Base-by-base conservation (phyloP, 2,113 vertebrate genomes). In the Donacobius atricapilla region DNA sequence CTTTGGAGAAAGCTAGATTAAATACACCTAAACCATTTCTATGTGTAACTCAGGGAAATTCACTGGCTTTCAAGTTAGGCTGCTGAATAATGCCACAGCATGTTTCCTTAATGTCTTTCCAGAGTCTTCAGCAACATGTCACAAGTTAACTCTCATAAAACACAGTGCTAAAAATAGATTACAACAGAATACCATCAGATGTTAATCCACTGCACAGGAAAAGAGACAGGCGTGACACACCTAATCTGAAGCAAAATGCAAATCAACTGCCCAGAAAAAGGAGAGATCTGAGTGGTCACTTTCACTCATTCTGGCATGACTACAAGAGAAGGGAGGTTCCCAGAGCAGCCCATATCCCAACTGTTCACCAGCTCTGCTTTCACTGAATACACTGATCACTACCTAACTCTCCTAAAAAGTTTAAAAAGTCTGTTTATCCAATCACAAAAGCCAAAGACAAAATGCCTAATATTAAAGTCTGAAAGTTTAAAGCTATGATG, bases 111-210 rank as follows among this genome's bases (percentile, higher is more conserved):
- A 65, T 25, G n/a, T 11, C 17, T 15, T 61, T 56, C 25, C 17
- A 82, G 12, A 66, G 22, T 53, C 21, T 68, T 68, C 28, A 60
- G 22, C 35, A n/a, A 68, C 10, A 21, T 8, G 22, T 19, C 53
- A 48, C 0, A 2, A 48, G 10, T 15, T 25, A 78, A 82, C 17
- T 39, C 45, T 75, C 1, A 0, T 33, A 58, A 78, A 72, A 80
- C 2, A 64, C 2, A 27, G 5, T 1, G 7, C 19, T 68, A 45
- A 22, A 79, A 60, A 71, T 3, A 15, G 18, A 78, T 58, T 54
- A 42, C 2, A 63, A 15, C 6, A 3, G 27, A 28, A 23, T 24
- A 82, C 4, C 10, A 65, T 73, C 13, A 42, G 3, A 48, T 65
- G 11, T 33, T 65, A 30, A 77, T 21, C 50, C 71, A n/a, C 12